phyloP scores from a whole-genome alignment of 2,797 vertebrate genomes.

The Sebastes diploproa region DNA sequence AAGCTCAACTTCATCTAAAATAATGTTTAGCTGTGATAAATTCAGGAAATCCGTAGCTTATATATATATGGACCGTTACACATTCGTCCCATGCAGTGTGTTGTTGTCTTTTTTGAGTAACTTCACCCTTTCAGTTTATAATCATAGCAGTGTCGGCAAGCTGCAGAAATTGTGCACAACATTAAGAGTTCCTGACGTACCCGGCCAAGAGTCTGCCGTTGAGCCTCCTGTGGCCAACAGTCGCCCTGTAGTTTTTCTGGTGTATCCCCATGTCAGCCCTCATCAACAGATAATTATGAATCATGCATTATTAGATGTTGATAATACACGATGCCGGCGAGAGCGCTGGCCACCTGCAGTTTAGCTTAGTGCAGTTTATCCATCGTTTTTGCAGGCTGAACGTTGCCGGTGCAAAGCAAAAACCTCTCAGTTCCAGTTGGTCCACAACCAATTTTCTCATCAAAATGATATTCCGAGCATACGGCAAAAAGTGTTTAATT shows the following conservation, averaged over 20 bases:
- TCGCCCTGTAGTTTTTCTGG: neutral
- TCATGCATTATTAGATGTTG: neutral
- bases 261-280: neutral
- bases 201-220: neutral
- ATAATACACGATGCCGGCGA: no score
- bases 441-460: neutral
- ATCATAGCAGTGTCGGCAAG: neutral
- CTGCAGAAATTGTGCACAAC: neutral
- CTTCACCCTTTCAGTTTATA: neutral
- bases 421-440: neutral
- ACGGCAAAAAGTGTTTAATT: neutral
- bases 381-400: neutral
- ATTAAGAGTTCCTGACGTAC: neutral
- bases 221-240: neutral
- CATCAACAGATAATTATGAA: neutral
- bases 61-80: neutral
- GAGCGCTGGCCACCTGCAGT: no score
- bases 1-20: neutral
- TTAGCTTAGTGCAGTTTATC: no score
- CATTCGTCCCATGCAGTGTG: neutral
- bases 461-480: neutral
- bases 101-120: neutral
- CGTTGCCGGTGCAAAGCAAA: neutral
- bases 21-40: neutral
- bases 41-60: neutral